These are phyloP conservation scores for Parnassius apollo DNA, from an alignment of 2,888 invertebrate genomes.

Conservation along the genomic window DNA sequence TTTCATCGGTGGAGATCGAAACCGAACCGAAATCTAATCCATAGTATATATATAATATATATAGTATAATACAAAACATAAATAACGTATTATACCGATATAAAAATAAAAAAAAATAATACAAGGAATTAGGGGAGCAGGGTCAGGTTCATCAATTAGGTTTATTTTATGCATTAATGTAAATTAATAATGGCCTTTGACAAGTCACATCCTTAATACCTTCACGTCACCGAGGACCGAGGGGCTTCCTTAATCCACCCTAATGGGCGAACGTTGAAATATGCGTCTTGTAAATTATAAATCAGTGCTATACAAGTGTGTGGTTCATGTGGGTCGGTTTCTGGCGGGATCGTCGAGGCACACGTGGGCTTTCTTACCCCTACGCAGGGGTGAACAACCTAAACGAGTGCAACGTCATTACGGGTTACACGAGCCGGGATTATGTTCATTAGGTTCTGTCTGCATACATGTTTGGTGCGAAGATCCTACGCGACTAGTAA, in stretches of 20 bases:
- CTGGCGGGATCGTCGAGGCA: conserved; percentile 18
- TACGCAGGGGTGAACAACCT: conserved; percentile 62
- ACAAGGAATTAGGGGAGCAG: no score
- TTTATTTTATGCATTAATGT: conserved; percentile 28
- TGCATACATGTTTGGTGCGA: conserved; percentile 26
- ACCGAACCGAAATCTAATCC: no score
- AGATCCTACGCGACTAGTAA: conserved; percentile 21
- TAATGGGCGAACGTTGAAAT: conserved; percentile 69
- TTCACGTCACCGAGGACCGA: conserved; percentile 60
- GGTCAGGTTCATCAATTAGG: conserved; percentile 26
- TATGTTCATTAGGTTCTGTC: conserved; percentile 23
- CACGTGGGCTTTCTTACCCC: conserved; percentile 38
- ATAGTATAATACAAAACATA: no score
- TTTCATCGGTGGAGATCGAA: no score
- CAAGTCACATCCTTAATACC: conserved; percentile 62
- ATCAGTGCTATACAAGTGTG: conserved; percentile 61
- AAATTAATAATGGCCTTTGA: conserved; percentile 43
- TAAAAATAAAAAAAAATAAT: no score
- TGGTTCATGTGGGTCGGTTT: conserved; percentile 42
- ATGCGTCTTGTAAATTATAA: conserved; percentile 59
- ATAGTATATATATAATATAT: no score
- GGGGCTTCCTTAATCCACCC: conserved; percentile 64
- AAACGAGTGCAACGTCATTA: conserved; percentile 18
- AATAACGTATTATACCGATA: no score
- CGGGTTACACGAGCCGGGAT: conserved; percentile 28